Evolutionary conservation across 2,888 invertebrate genomes (phyloP).

Genomic region (Chironomus riparius): DNA sequence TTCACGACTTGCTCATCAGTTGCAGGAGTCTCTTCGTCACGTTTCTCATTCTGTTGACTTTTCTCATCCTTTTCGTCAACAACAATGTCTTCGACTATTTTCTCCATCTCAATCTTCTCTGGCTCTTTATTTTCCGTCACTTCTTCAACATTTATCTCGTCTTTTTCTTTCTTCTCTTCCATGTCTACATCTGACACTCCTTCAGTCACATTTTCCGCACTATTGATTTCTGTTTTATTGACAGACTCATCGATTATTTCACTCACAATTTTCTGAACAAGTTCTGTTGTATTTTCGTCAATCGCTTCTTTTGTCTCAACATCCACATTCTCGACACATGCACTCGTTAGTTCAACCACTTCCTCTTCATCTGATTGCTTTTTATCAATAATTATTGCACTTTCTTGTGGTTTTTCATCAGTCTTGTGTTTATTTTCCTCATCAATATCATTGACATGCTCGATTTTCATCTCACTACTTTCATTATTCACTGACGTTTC

Average conservation of each 20-base stretch:
- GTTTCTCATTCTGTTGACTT: not conserved
- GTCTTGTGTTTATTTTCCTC: constrained; percentile 31
- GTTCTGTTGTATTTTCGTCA: not conserved
- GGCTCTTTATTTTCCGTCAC: not conserved
- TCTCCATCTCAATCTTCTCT: not conserved
- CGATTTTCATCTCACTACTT: constrained; percentile 28
- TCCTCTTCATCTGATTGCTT: constrained; percentile 12
- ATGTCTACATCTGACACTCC: not conserved
- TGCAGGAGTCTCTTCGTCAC: not conserved
- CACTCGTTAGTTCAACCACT: not conserved
- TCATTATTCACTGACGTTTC: not conserved
- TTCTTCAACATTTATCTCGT: not conserved
- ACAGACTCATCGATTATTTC: constrained; percentile 22
- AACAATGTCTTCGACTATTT: not conserved
- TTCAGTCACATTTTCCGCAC: not conserved
- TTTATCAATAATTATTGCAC: constrained; percentile 28
- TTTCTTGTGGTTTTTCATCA: constrained; percentile 25
- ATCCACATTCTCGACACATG: not conserved
- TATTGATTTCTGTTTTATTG: constrained; percentile 11
- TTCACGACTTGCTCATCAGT: constrained; percentile 34
- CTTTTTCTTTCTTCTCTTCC: not conserved
- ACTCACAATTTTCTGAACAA: not conserved
- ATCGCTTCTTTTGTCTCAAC: not conserved
- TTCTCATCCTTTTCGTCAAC: not conserved
- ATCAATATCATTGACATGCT: constrained; percentile 29